A percentile compares a stretch with the other conserved stretches of the same genome.
Evolutionary conservation across 2,888 invertebrate species (phyloP).

Genomic region (Acanthosepion lycidas): DNA sequence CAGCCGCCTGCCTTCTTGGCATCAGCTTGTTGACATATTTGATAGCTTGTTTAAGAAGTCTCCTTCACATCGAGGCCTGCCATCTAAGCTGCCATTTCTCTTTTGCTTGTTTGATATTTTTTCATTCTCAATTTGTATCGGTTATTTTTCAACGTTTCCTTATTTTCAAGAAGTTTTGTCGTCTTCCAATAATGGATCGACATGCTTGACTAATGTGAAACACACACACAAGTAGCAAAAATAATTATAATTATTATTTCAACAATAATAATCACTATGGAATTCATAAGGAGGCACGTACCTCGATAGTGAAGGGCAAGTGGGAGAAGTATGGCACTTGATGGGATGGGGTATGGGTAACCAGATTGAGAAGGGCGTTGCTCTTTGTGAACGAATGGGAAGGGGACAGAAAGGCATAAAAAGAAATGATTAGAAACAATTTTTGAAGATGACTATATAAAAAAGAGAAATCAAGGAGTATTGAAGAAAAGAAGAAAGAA

Average conservation of each 20-base stretch:
- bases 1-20: constrained; percentile 33
- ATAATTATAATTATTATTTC: constrained; percentile 33
- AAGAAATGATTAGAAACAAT: not conserved
- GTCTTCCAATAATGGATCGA: constrained; percentile 33
- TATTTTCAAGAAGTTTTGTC: not conserved
- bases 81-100: not conserved
- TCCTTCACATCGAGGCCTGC: constrained; percentile 20
- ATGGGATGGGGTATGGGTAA: not conserved
- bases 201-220: constrained; percentile 23
- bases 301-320: not conserved
- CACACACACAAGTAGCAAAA: constrained; percentile 33
- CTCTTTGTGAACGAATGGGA: not conserved
- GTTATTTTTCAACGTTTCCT: constrained; percentile 33
- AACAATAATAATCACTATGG: constrained; percentile 13
- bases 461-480: not conserved
- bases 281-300: not conserved
- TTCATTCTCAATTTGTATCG: not conserved
- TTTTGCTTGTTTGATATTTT: not conserved
- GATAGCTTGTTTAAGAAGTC: constrained; percentile 23
- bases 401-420: not conserved
- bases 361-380: not conserved
- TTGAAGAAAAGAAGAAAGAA: not conserved
- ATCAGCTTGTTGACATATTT: constrained; percentile 22
- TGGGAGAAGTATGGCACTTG: not conserved
- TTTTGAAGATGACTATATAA: not conserved